Evolutionary conservation across 1,140 invertebrate genomes (phyloP).

Genomic region (Spodoptera frugiperda): DNA sequence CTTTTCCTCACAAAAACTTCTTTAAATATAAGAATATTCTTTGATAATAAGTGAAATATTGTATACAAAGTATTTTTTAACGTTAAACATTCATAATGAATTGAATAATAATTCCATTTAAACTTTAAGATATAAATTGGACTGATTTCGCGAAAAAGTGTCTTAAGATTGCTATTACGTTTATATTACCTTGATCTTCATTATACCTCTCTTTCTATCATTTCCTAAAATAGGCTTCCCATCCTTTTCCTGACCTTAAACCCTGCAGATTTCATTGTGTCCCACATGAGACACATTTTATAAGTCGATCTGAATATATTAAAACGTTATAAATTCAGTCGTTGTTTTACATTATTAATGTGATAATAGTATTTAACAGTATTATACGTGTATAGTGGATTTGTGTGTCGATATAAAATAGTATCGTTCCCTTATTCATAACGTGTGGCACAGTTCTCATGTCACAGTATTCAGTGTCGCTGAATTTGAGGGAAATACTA

Average conservation of each 20-base stretch:
- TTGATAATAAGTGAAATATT: too few species aligned
- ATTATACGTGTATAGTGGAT: neutral
- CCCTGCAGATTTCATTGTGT: slow-evolving; percentile 64
- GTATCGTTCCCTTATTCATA: slow-evolving; percentile 11
- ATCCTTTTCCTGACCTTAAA: slow-evolving; percentile 79
- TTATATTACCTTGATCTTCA: slow-evolving; percentile 60
- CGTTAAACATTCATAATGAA: too few species aligned
- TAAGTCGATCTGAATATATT: slow-evolving; percentile 24
- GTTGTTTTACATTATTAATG: neutral
- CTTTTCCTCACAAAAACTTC: too few species aligned
- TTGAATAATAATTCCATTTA: too few species aligned
- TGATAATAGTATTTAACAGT: neutral
- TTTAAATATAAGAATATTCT: too few species aligned
- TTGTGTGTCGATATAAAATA: neutral
- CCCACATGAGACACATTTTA: slow-evolving; percentile 56
- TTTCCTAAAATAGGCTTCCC: slow-evolving; percentile 43
- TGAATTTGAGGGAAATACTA: neutral
- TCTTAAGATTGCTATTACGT: slow-evolving; percentile 48
- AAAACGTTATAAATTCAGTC: neutral
- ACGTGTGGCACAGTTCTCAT: slow-evolving; percentile 33
- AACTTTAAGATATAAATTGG: neutral
- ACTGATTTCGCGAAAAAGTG: slow-evolving; percentile 2
- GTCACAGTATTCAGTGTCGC: slow-evolving; percentile 3
- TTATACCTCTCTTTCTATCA: slow-evolving; percentile 52
- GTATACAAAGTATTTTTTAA: too few species aligned